phyloP scores from a whole-genome alignment of 2,888 invertebrate species.

The Drosophila robusta region DNA sequence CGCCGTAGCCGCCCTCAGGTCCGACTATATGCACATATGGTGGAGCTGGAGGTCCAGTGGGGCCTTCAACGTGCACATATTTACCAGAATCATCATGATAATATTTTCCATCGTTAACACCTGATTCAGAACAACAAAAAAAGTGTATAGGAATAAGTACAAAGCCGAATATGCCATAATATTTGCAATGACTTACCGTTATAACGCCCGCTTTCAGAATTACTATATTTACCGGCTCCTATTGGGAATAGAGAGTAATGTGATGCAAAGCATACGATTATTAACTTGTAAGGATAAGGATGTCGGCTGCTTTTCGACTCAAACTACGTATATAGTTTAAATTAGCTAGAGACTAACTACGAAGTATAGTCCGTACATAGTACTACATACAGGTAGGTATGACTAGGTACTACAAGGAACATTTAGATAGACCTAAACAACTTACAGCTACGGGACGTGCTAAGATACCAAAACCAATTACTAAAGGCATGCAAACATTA shows the following conservation, averaged over 20 bases:
- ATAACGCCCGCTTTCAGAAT: constrained; percentile 65
- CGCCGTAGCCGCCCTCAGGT: constrained; percentile 82
- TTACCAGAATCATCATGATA: constrained; percentile 84
- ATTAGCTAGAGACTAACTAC: constrained; percentile 51
- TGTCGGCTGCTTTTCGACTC: constrained; percentile 4
- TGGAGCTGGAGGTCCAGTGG: constrained; percentile 84
- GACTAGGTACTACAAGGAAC: constrained; percentile 17
- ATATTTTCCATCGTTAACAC: constrained; percentile 78
- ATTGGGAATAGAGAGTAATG: constrained; percentile 48
- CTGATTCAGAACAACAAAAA: constrained; percentile 36
- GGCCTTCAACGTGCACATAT: constrained; percentile 84
- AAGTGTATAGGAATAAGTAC: not conserved
- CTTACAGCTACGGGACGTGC: constrained; percentile 38
- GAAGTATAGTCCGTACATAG: constrained; percentile 15
- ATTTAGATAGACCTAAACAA: constrained; percentile 26
- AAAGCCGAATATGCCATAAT: accelerated
- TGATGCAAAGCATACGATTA: constrained; percentile 58
- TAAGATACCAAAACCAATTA: constrained; percentile 37
- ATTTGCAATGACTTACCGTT: constrained; percentile 62
- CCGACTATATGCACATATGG: constrained; percentile 82
- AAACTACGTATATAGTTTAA: constrained; percentile 26
- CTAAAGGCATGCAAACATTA: constrained; percentile 28
- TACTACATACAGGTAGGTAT: constrained; percentile 27
- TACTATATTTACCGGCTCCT: constrained; percentile 79
- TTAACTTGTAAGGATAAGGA: constrained; percentile 31